These are phyloP conservation scores for Sebastiscus tertius DNA, from an alignment of 2,797 vertebrate species.

Conservation along the genomic window DNA sequence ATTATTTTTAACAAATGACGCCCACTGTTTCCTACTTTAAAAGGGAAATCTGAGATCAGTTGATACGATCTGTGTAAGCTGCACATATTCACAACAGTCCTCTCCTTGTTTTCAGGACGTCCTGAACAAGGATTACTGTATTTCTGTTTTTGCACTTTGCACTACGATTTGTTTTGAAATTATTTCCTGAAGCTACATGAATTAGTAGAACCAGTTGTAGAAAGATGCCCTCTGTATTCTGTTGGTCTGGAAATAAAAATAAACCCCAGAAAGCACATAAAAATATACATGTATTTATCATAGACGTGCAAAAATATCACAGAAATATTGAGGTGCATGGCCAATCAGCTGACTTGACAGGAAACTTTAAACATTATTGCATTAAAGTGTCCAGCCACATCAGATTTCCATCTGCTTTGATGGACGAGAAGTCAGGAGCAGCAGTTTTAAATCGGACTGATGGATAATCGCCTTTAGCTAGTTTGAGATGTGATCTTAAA, in stretches of 20 bases:
- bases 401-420: background rate
- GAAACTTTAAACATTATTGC: background rate
- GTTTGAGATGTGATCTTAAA: background rate
- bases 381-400: background rate
- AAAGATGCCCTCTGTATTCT: background rate
- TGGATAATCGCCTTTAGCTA: background rate
- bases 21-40: background rate
- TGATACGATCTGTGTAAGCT: slow-evolving; percentile 3
- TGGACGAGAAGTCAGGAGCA: background rate
- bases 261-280: background rate
- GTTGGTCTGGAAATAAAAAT: background rate
- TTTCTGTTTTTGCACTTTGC: background rate
- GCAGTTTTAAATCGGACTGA: background rate
- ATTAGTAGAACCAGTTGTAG: background rate
- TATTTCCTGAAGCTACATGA: slow-evolving; percentile 18
- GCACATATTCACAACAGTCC: slow-evolving; percentile 25
- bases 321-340: background rate
- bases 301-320: background rate
- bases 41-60: slow-evolving; percentile 7
- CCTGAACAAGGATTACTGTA: slow-evolving; percentile 29
- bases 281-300: background rate
- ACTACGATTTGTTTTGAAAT: slow-evolving; percentile 7
- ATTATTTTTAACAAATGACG: background rate
- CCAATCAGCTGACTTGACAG: background rate
- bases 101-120: slow-evolving; percentile 32